Percentiles rank a stretch among this genome's conserved stretches.
Conservation (phyloP, 2,888 invertebrate genomes). For the Phortica magna region DNA sequence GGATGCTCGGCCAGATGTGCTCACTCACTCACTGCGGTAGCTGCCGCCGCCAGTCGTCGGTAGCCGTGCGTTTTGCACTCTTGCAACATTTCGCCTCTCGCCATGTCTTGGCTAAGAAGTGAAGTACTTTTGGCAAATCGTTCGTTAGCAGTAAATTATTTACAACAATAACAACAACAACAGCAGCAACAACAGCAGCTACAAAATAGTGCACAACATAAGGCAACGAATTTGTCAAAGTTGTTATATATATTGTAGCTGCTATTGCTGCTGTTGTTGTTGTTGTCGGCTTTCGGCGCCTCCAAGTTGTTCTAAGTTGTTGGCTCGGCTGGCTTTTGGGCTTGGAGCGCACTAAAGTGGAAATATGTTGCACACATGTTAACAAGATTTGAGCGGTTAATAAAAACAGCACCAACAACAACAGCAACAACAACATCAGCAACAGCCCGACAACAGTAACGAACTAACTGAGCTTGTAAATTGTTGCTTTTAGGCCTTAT, state of each 20-base stretch:
- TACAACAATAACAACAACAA: constrained; percentile 12
- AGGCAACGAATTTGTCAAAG: constrained; percentile 33
- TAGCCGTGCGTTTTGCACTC: background rate
- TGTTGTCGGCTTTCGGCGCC: background rate
- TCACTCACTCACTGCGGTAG: background rate
- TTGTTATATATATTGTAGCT: background rate
- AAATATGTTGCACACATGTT: constrained; percentile 33
- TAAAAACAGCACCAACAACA: background rate
- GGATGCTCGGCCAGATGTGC: background rate
- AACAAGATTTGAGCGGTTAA: constrained; percentile 15
- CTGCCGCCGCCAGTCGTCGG: background rate
- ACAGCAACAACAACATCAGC: background rate
- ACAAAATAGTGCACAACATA: constrained; percentile 25
- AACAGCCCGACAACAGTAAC: background rate
- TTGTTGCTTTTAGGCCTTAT: constrained; percentile 25
- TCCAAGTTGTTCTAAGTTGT: constrained; percentile 16
- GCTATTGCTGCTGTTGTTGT: background rate
- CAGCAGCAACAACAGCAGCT: background rate
- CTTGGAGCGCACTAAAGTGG: background rate
- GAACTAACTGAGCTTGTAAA: constrained; percentile 25
- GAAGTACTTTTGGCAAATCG: constrained; percentile 26
- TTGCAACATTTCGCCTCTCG: background rate
- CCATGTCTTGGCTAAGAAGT: no score
- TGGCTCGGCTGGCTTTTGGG: constrained; percentile 8
- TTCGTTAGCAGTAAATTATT: constrained; percentile 27